Evolutionary conservation across 2,797 vertebrate species (phyloP), one percentile per base, ranked within the genome.

Genomic region (Pipistrellus pygmaeus): DNA sequence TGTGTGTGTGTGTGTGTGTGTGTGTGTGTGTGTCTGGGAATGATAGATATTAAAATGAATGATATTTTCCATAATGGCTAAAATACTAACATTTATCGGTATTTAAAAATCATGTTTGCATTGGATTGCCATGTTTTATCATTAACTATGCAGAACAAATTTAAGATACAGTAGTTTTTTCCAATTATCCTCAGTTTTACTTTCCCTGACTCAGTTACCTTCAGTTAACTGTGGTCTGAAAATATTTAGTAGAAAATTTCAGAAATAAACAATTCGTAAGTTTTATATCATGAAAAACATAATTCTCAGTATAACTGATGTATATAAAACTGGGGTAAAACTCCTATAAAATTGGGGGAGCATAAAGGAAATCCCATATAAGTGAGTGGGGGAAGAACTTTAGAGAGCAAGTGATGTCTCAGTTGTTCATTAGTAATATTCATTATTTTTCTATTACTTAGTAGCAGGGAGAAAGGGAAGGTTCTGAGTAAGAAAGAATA

Each of bases 1-100:
- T 11, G 6, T 5, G 8, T 69, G 32, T 5, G 5, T 72, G 21
- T 11, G 35, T 35, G 35, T 35, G 35, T 35, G 35, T n/a, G 35
- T 35, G 35, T n/a, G 3, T 5, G 8, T 69, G 27, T 5, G 5
- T 72, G 21, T 11, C 12, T 76, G 64, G 35, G 71, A 86, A 11
- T 57, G 68, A 84, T 15, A 90, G 38, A 46, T 60, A 53, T 44
- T 64, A 64, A 82, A 76, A 66, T 55, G 64, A 93, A 71, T 13
- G 55, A 10, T 51, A 17, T 57, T 72, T 94, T 25, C 85, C 82
- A 41, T 64, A 68, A 81, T 64, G 12, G 62, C 69, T 81, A 78
- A 95, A 94, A 82, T 76, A 53, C 73, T 68, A 66, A 72, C 32
- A 53, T 94, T 82, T 81, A 69, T n/a, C n/a, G n/a, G n/a, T n/a